phyloP scores from a whole-genome alignment of 2,888 invertebrate genomes.

The Penaeus monodon region DNA sequence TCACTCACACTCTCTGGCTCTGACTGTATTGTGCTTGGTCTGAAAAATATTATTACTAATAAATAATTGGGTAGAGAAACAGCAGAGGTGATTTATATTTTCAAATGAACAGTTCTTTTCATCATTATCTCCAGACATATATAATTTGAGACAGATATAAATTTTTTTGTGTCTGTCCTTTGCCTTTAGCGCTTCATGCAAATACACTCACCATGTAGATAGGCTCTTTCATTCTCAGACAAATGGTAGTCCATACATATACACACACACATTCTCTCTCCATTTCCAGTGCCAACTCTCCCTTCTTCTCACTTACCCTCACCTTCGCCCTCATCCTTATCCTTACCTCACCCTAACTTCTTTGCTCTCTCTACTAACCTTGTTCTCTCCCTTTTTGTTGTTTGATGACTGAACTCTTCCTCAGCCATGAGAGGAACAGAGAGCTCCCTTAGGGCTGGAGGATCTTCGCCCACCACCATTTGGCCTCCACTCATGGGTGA shows the following conservation, averaged over 20 bases:
- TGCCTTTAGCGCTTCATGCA: too few relatives aligned
- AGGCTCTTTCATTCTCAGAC: too few relatives aligned
- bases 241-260: too few relatives aligned
- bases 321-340: too few relatives aligned
- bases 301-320: too few relatives aligned
- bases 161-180: too few relatives aligned
- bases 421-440: slow-evolving; percentile 58
- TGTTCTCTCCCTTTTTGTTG: slow-evolving; percentile 43
- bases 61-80: background rate
- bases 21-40: slow-evolving; percentile 37
- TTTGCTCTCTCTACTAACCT: slow-evolving; percentile 13
- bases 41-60: background rate
- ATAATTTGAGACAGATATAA: too few relatives aligned
- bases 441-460: slow-evolving; percentile 54
- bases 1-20: slow-evolving; percentile 57
- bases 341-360: background rate
- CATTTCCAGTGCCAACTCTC: too few relatives aligned
- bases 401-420: slow-evolving; percentile 42
- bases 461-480: slow-evolving; percentile 46
- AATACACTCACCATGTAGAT: too few relatives aligned
- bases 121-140: too few relatives aligned
- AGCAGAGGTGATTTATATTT: background rate
- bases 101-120: background rate
- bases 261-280: too few relatives aligned
- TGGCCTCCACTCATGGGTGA: slow-evolving; percentile 37